Conservation (phyloP, 1,140 invertebrate genomes). For the Listronotus bonariensis region DNA sequence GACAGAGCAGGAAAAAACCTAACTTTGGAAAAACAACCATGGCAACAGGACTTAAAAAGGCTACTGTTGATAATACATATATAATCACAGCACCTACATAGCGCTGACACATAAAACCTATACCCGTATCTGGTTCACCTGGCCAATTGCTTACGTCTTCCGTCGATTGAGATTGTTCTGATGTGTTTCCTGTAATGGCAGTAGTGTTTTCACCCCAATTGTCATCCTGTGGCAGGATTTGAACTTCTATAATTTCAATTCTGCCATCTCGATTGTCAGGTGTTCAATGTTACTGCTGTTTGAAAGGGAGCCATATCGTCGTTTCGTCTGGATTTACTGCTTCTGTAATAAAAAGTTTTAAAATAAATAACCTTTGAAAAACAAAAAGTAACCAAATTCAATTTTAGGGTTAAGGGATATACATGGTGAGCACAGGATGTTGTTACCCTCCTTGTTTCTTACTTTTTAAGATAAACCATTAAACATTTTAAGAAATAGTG, state of each 20-base stretch:
- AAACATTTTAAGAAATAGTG: no score
- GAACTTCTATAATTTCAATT: slow-evolving; percentile 80
- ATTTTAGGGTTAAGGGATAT: no score
- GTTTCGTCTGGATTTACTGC: slow-evolving; percentile 54
- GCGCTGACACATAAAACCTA: slow-evolving; percentile 76
- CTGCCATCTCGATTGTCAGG: slow-evolving; percentile 66
- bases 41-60: slow-evolving; percentile 88
- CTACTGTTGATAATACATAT: slow-evolving; percentile 75
- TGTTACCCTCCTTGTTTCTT: no score
- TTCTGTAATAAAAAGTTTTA: slow-evolving; percentile 41
- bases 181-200: slow-evolving; percentile 95
- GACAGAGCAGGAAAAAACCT: slow-evolving; percentile 72
- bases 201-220: slow-evolving; percentile 99
- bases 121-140: slow-evolving; percentile 71
- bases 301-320: slow-evolving; percentile 69
- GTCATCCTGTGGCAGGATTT: slow-evolving; percentile 92
- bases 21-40: slow-evolving; percentile 94
- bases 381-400: no score
- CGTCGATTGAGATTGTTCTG: slow-evolving; percentile 90
- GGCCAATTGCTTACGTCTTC: slow-evolving; percentile 86
- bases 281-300: slow-evolving; percentile 66
- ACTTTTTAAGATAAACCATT: no score
- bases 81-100: slow-evolving; percentile 79
- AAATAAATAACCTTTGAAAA: no score
- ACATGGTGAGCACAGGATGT: no score